Base-by-base conservation (phyloP, 2,113 vertebrate species). In the Colistium nudipinnis region DNA sequence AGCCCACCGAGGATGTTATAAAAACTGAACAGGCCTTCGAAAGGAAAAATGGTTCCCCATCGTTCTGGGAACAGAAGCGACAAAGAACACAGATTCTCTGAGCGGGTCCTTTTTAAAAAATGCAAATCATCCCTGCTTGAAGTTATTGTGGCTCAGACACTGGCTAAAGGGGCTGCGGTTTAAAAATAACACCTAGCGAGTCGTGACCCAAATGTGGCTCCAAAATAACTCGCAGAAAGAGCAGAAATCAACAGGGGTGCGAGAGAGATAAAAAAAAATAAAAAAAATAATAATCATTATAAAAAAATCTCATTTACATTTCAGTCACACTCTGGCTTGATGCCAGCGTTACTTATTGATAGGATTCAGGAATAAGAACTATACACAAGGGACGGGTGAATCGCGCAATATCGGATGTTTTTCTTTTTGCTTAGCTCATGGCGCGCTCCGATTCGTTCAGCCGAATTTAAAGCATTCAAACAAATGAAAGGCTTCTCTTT, bases 201-300 rank as follows among this genome's bases (percentile, higher is more conserved):
- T 84, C 76, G 75, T 93, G 92, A 92, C 92, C 92, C 79, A 92
- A 86, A 92, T 93, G 86, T 88, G 73, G 52, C 81, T 81, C 74
- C 80, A 79, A 91, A 91, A 90, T 85, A 93, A 88, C 84, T 88
- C 65, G 63, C 74, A 75, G 59, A 64, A 83, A 89, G 84, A 89
- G 80, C 78, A 87, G 56, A 83, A 89, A 83, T 62, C 76, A 47
- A 71, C 61, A 35, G 64, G 27, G 59, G 71, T 74, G 66, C 70
- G 70, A 62, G 61, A 52, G 76, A 84, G 55, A 55, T 49, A n/a
- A 75, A 87, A 78, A 62, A n/a, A n/a, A n/a, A n/a, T n/a, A n/a
- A n/a, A n/a, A n/a, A n/a, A n/a, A n/a, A n/a, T n/a, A n/a, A n/a
- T n/a, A n/a, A n/a, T n/a, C n/a, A n/a, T n/a, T n/a, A n/a, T 47